A percentile compares a stretch with the other conserved stretches of the same genome.
Evolutionary conservation across 1,140 invertebrate genomes (phyloP).

Genomic region (Prorops nasuta): DNA sequence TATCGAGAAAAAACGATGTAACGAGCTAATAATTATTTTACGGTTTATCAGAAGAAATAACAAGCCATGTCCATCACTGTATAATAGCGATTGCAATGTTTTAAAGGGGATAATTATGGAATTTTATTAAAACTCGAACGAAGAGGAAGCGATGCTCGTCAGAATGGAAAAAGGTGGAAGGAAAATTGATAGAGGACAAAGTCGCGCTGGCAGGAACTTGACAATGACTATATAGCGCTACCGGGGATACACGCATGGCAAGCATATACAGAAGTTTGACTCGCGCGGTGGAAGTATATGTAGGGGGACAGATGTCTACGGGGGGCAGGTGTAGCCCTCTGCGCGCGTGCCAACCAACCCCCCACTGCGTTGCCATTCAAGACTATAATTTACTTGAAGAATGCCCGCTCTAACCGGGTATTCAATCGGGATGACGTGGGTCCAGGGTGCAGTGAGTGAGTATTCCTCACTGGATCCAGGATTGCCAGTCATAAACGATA

Average conservation of each 20-base stretch:
- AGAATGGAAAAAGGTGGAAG: too few relatives aligned
- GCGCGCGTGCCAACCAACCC: constrained; percentile 56
- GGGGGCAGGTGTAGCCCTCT: constrained; percentile 51
- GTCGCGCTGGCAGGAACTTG: constrained; percentile 16
- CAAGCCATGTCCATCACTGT: too few relatives aligned
- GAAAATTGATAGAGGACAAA: too few relatives aligned
- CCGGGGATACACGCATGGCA: constrained; percentile 3
- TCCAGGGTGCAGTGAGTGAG: constrained; percentile 24
- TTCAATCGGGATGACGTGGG: constrained; percentile 37
- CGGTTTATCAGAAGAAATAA: too few relatives aligned
- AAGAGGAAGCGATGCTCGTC: too few relatives aligned
- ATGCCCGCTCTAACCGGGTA: constrained; percentile 41
- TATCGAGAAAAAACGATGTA: too few relatives aligned
- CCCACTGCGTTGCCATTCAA: constrained; percentile 54
- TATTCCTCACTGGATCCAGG: constrained; percentile 12
- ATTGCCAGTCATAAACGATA: too few relatives aligned
- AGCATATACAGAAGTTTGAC: constrained; percentile 39
- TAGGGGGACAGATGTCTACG: constrained; percentile 52
- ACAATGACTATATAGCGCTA: constrained; percentile 17
- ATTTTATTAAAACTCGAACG: too few relatives aligned
- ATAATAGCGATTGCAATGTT: too few relatives aligned
- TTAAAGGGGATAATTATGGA: too few relatives aligned
- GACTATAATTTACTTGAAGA: constrained; percentile 60
- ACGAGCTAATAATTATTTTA: too few relatives aligned
- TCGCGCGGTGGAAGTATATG: constrained; percentile 27